Evolutionary conservation across 2,888 invertebrate species (phyloP), one percentile per base, ranked within the genome.

Genomic region (Stegana nigrithorax): DNA sequence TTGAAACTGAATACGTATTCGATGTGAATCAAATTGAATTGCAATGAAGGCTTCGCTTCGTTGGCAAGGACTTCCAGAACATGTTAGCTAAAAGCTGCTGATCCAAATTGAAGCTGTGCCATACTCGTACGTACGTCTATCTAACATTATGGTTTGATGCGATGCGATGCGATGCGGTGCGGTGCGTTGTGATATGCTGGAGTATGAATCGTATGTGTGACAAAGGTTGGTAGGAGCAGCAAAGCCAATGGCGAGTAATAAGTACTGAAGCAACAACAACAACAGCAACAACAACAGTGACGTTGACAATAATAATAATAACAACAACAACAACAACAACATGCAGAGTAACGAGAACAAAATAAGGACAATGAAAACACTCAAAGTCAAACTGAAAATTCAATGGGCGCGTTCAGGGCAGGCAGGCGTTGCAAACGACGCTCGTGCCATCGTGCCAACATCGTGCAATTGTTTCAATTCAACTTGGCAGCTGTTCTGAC

Each of bases 401-500:
- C 32, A 55, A 32, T 55, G 10, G 32, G 36, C 36, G 27, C 32
- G n/a, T 36, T 26, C 26, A 12, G 26, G 10, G 47, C 59, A 23
- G 23, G 39, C 39, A 17, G n/a, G 53, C 12, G 29, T 53, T 51
- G 39, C 25, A 66, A 69, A 72, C 45, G 10, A 10, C 4, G 45
- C 21, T 5, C 21, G 19, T 45, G 19, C 10, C 19, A 19, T 67
- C 67, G 68, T 62, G 45, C 19, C 3, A 23, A 12, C 23, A 12
- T 19, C 45, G 19, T 45, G 45, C 59, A 60, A 51, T 42, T 66
- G 63, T 60, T 45, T 63, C 71, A 71, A 71, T 71, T 71, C 60
- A 68, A 71, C 71, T 71, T 71, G 67, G 26, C 45, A 45, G 45
- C 45, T 45, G 45, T 45, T 45, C 45, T 21, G 23, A 19, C 17